Conservation (phyloP, 2,797 vertebrate genomes). For the Alectoris magna region DNA sequence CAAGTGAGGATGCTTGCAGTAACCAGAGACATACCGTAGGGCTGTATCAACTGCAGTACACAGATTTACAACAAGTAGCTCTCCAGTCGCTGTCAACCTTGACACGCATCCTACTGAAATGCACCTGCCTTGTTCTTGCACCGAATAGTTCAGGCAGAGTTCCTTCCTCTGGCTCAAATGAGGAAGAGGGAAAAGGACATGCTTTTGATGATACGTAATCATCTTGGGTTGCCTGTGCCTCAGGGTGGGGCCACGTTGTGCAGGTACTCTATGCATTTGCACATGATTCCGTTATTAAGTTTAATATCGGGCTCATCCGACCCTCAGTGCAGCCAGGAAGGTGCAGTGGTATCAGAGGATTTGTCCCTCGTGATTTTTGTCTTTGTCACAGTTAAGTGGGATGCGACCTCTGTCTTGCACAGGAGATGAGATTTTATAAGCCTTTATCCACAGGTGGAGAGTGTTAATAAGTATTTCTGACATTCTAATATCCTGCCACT, state of each 20-base stretch:
- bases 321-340: neutral
- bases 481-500: conserved; percentile 24
- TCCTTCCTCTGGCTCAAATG: neutral
- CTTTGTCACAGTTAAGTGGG: neutral
- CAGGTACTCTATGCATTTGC: neutral
- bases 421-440: neutral
- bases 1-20: neutral
- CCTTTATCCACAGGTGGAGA: conserved; percentile 4
- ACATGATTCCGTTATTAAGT: neutral
- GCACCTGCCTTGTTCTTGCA: conserved; percentile 19
- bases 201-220: neutral
- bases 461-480: conserved; percentile 27
- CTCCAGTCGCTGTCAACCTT: conserved; percentile 30
- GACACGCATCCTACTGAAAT: conserved; percentile 43
- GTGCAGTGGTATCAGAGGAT: neutral
- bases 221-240: neutral
- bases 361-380: neutral
- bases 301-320: neutral
- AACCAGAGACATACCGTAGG: neutral
- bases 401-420: conserved; percentile 13
- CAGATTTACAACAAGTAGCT: neutral
- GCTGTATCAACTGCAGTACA: neutral
- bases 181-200: neutral
- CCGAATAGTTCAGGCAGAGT: neutral
- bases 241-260: neutral